Evolutionary conservation across 2,113 vertebrate genomes (phyloP).

Genomic region (Zosterops japonicus): DNA sequence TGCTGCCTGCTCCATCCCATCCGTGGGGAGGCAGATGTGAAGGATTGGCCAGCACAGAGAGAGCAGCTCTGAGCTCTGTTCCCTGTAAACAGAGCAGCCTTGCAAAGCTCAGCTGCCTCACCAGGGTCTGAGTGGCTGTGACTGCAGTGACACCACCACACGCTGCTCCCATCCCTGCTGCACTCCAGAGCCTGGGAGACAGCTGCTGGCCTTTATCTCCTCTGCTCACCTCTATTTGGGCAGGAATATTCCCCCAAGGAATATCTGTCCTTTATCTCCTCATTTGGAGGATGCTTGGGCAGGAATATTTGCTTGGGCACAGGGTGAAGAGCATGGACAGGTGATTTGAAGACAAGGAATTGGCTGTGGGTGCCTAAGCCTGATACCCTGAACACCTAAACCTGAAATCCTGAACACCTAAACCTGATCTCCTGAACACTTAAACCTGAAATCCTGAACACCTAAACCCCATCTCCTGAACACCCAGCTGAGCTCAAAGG

Average conservation of each 20-base stretch:
- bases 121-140: not conserved
- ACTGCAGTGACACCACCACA: not conserved
- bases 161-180: not conserved
- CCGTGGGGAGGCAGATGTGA: not conserved
- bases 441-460: not conserved
- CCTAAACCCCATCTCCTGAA: not conserved
- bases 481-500: not conserved
- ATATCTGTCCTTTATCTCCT: accelerated
- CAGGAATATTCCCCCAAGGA: not conserved
- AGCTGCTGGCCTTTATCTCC: not conserved
- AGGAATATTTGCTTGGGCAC: not conserved
- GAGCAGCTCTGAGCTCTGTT: not conserved
- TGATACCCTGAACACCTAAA: not conserved
- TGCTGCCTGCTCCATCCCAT: not conserved
- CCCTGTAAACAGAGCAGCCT: not conserved
- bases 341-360: not conserved
- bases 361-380: not conserved
- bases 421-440: not conserved
- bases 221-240: not conserved
- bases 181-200: not conserved
- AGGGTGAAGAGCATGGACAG: not conserved
- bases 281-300: not conserved
- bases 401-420: not conserved
- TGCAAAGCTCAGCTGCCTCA: not conserved
- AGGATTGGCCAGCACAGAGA: conserved; percentile 22